Evolutionary conservation across 2,797 vertebrate species (phyloP), one percentile per base, ranked within the genome.

Genomic region (Paedocypris micromegethes): DNA sequence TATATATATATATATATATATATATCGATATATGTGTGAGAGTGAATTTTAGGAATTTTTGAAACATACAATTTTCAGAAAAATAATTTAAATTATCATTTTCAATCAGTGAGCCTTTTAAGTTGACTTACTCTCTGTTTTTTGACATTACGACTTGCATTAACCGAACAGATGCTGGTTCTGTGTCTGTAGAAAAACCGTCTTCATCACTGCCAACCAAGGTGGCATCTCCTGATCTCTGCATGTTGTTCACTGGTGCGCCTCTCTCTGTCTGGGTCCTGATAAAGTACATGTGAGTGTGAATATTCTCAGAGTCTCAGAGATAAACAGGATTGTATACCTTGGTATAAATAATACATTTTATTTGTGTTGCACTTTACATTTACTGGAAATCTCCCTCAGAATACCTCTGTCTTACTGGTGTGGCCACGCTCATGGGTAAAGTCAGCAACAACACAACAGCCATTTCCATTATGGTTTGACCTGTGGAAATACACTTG

Each of bases 401-500:
- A 9, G 48, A 82, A 79, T 23, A 56, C 45, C 42, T 44, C 54
- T 64, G 47, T 81, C 72, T 79, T 37, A 86, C 64, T 44, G 82
- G 79, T 38, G 77, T 75, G 61, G 87, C 83, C 67, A 70, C 57
- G 7, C 72, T 84, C 73, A 86, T 63, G 67, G 84, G 66, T 66
- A 84, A 72, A 64, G 65, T 84, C 68, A 89, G 76, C 59, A 90
- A 78, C 78, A 89, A 72, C 67, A 89, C 74, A 72, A 88, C 68
- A 48, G 77, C 78, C 81, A 85, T 83, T 81, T 83, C 82, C 86
- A 90, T 87, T 78, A 84, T 79, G 73, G 48, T 66, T 7, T 60
- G 59, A 47, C 81, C 88, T 89, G 70, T 58, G 46, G 54, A 4
- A 64, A 50, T 73, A 62, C n/a, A 42, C 39, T 23, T 5, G 2